Percentiles rank a stretch among this genome's conserved stretches.
Conservation (phyloP, 2,797 vertebrate genomes). For the Coendou prehensilis region DNA sequence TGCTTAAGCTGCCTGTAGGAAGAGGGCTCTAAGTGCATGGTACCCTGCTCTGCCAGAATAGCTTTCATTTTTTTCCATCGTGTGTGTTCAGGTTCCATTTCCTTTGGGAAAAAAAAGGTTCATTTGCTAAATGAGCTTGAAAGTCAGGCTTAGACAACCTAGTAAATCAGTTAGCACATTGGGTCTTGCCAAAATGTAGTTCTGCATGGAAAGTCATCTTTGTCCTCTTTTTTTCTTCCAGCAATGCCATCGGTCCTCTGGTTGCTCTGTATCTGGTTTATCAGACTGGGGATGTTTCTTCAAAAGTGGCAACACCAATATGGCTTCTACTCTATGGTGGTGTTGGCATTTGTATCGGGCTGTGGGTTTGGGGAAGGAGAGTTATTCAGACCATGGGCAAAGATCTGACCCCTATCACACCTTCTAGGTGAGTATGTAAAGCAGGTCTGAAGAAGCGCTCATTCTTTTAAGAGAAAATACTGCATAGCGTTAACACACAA, state of each 20-base stretch:
- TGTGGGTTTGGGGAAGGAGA: slow-evolving; percentile 98
- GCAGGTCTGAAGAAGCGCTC: background rate
- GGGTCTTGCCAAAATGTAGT: background rate
- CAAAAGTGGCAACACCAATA: slow-evolving; percentile 93
- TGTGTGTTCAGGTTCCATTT: background rate
- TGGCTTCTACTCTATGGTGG: slow-evolving; percentile 97
- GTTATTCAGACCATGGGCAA: slow-evolving; percentile 99
- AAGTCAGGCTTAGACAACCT: background rate
- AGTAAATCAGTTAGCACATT: background rate
- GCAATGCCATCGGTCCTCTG: slow-evolving; percentile 98
- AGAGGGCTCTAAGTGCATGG: background rate
- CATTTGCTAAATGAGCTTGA: background rate
- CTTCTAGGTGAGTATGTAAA: slow-evolving; percentile 93
- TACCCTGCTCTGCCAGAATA: background rate
- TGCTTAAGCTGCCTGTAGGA: background rate
- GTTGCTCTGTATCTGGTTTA: slow-evolving; percentile 96
- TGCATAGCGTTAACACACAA: background rate
- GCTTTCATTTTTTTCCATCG: background rate
- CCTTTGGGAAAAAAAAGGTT: background rate
- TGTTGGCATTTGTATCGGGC: slow-evolving; percentile 94
- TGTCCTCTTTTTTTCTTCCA: slow-evolving; percentile 80
- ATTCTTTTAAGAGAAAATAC: background rate
- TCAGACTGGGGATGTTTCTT: slow-evolving; percentile 90
- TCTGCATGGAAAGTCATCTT: background rate
- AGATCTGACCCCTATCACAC: slow-evolving; percentile 98